phyloP scores from a whole-genome alignment of 2,888 invertebrate genomes.

The Idaea dimidiata region DNA sequence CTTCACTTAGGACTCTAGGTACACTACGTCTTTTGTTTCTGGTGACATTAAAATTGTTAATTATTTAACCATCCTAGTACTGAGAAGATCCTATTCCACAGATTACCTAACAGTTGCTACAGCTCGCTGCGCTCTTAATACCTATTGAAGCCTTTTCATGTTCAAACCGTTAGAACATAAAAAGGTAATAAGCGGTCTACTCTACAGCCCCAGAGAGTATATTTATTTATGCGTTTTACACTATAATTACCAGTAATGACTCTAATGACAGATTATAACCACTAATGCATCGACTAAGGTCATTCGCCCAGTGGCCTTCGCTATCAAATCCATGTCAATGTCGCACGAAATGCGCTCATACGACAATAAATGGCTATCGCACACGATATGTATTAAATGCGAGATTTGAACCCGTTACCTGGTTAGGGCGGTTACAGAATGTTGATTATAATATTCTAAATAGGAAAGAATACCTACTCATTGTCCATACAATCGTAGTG shows the following conservation, averaged over 20 bases:
- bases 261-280: background rate
- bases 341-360: conserved; percentile 39
- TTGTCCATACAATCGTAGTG: too few relatives aligned
- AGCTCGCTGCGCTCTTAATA: too few relatives aligned
- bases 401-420: conserved; percentile 44
- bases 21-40: too few relatives aligned
- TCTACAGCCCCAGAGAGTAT: background rate
- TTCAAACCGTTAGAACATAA: too few relatives aligned
- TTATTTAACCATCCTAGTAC: too few relatives aligned
- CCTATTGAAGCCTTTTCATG: too few relatives aligned
- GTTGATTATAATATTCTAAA: background rate
- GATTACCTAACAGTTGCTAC: too few relatives aligned
- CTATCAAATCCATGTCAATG: conserved; percentile 50
- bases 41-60: too few relatives aligned
- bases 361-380: conserved; percentile 50
- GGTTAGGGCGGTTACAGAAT: conserved; percentile 13
- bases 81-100: too few relatives aligned
- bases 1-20: too few relatives aligned
- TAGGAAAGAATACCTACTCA: too few relatives aligned
- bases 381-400: conserved; percentile 52
- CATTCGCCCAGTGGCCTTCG: conserved; percentile 36
- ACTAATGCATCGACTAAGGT: conserved; percentile 16
- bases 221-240: background rate
- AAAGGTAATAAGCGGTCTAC: too few relatives aligned
- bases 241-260: background rate